phyloP scores from a whole-genome alignment of 2,113 vertebrate species.

The Rynchops niger region DNA sequence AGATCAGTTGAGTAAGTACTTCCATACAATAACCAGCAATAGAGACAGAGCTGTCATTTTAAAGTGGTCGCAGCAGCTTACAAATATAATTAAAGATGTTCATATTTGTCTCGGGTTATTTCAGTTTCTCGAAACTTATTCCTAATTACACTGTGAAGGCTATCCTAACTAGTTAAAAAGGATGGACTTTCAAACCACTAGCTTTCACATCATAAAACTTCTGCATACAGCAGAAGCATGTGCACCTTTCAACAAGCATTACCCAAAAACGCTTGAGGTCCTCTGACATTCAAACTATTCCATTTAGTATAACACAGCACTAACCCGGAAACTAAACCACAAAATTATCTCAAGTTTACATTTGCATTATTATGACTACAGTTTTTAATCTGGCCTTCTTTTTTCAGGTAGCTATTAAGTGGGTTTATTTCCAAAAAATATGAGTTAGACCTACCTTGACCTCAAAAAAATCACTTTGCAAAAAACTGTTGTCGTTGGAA shows the following conservation, averaged over 20 bases:
- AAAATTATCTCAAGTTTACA: not conserved
- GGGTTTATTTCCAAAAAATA: not conserved
- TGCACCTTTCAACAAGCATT: not conserved
- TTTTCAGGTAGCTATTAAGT: not conserved
- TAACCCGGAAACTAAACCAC: not conserved
- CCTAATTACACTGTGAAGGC: not conserved
- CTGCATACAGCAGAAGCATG: not conserved
- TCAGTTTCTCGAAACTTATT: not conserved
- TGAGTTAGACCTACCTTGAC: not conserved
- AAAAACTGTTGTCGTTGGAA: not conserved
- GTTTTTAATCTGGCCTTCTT: not conserved
- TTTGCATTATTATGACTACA: not conserved
- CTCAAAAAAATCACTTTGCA: not conserved
- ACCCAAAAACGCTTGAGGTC: not conserved
- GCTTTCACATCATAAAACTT: not conserved
- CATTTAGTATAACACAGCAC: not conserved
- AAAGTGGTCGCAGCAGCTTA: not conserved
- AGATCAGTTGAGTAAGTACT: not conserved
- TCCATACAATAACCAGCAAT: not conserved
- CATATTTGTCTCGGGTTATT: not conserved
- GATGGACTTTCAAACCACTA: not conserved
- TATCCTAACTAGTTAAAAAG: not conserved
- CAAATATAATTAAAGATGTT: not conserved
- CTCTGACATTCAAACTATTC: not conserved
- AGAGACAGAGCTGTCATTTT: not conserved